Percentiles rank a stretch among this genome's conserved stretches.
Evolutionary conservation across 1,140 invertebrate species (phyloP).

Genomic region (Drosophila tsacasi): DNA sequence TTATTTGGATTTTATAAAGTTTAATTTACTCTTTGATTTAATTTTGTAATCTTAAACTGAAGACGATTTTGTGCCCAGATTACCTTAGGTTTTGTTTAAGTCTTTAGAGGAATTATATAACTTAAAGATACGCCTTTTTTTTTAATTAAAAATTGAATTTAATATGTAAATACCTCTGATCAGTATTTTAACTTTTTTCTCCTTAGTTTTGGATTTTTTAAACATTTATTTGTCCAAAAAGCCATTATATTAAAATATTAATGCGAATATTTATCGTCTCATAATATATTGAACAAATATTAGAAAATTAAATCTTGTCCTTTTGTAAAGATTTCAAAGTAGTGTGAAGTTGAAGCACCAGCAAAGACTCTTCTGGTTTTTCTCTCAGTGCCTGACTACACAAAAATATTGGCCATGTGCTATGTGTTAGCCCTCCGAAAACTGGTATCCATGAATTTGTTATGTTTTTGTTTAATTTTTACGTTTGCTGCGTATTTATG

Average conservation of each 20-base stretch:
- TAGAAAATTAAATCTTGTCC: too few species aligned
- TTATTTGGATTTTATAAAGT: neutral
- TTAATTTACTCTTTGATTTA: neutral
- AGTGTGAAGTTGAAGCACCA: neutral
- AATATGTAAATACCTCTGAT: too few species aligned
- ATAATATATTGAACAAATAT: too few species aligned
- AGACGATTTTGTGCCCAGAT: too few species aligned
- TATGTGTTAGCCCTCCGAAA: neutral
- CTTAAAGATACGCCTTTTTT: neutral
- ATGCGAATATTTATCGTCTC: too few species aligned
- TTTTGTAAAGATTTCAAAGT: neutral
- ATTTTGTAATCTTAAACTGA: too few species aligned
- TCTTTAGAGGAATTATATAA: neutral
- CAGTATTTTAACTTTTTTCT: too few species aligned
- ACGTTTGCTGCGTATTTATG: slow-evolving; percentile 73
- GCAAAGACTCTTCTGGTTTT: neutral
- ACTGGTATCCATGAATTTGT: slow-evolving; percentile 42
- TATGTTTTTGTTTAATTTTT: slow-evolving; percentile 72
- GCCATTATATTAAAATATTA: too few species aligned
- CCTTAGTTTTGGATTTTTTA: too few species aligned
- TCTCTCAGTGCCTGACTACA: slow-evolving; percentile 20
- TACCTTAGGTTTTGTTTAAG: neutral
- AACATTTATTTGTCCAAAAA: too few species aligned
- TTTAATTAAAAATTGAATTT: neutral
- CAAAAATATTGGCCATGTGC: slow-evolving; percentile 43